These are phyloP conservation scores for Agrilus cyanescens DNA, from an alignment of 2,888 invertebrate species.

Conservation along the genomic window DNA sequence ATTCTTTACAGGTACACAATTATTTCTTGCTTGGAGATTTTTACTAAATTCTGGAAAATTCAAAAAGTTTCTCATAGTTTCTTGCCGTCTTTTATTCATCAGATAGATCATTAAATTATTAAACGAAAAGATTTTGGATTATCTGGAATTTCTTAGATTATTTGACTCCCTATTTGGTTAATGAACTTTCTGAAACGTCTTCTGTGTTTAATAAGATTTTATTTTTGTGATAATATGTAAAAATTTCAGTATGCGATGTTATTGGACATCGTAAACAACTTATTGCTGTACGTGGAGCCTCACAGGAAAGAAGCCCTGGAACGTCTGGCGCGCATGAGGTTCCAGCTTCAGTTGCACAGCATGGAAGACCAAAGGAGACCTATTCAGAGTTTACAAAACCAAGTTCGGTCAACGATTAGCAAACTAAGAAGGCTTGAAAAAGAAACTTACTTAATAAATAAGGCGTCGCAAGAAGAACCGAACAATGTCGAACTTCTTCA, in stretches of 20 bases:
- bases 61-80: too few relatives aligned
- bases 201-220: too few relatives aligned
- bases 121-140: too few relatives aligned
- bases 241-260: constrained; percentile 81
- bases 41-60: too few relatives aligned
- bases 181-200: too few relatives aligned
- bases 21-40: too few relatives aligned
- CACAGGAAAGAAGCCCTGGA: constrained; percentile 85
- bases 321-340: constrained; percentile 81
- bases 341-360: constrained; percentile 83
- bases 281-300: constrained; percentile 92
- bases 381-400: constrained; percentile 83
- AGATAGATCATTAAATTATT: too few relatives aligned
- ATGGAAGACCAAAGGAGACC: constrained; percentile 86
- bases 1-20: constrained; percentile 61
- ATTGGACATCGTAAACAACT: constrained; percentile 93
- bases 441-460: constrained; percentile 77
- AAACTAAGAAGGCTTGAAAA: constrained; percentile 78
- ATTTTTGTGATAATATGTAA: too few relatives aligned
- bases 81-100: too few relatives aligned
- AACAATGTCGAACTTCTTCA: constrained; percentile 46
- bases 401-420: constrained; percentile 63
- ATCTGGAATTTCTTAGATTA: too few relatives aligned
- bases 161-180: too few relatives aligned
- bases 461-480: constrained; percentile 60